Base-by-base conservation (phyloP, 37 sponge, comb jelly and placozoan genomes). In the Cladorhizidae sp. region DNA sequence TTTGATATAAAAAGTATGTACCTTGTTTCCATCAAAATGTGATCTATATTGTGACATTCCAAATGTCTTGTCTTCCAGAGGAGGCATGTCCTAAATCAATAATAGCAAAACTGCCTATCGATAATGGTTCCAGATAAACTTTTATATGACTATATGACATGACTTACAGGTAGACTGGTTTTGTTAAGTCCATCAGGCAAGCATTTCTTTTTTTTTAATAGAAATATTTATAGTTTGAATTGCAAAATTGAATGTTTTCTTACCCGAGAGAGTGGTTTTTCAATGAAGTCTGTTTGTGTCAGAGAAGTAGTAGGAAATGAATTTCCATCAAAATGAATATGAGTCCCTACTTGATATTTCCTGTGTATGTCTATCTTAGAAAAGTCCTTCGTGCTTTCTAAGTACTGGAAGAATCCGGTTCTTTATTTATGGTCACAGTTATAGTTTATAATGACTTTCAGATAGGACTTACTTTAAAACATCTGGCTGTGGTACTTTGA, bases 21-120 rank as follows among this genome's bases (percentile, higher is more conserved):
- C 92, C 84, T 91, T 78, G 3, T 58, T 28, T 22, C 88, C 92
- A 79, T 87, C 80, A 83, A 83, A 91, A 70, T 87, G 84, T 43
- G 70, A 9, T 0, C 40, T 70, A 72, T 91, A 91, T 1, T 78
- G 57, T 14, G 87, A 86, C 45, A 56, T 42, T 26, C 72, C 83
- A 40, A 69, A 56, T 26, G 70, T 28, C 71, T 75, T 82, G 49
- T 88, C 65, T 2, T 29, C 78, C 78, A 76, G 67, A 57, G 1
- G 20, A 37, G 5, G 31, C 28, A 8, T 0, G 7, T 17, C 38
- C 35, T 2, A 11, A 23, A 72, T 7, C 6, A 59, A 59, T 5
- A 28, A 59, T 23, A 26, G 3, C 61, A 31, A 67, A 32, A 36
- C 38, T 20, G 8, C 20, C 7, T n/a, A n/a, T n/a, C n/a, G n/a